Evolutionary conservation across 1,140 invertebrate genomes (phyloP), one percentile per base, ranked within the genome.

Genomic region (Cherax quadricarinatus): DNA sequence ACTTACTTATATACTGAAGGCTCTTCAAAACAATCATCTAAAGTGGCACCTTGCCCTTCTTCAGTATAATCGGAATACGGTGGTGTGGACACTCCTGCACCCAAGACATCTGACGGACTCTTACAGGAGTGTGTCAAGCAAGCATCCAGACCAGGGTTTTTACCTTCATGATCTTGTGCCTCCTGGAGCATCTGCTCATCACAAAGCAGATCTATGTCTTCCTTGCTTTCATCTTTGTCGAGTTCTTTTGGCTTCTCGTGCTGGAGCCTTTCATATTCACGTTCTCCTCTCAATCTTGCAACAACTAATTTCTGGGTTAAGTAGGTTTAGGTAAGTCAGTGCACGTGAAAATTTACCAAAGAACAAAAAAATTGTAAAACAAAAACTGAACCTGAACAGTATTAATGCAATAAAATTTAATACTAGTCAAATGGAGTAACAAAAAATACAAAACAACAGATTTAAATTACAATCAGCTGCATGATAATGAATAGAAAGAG

Each of bases 241-340:
- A 82, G 62, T 0, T 53, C 66, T 4, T 89, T 84, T 51, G 73
- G 73, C n/a, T 81, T 70, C 41, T 86, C 83, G 21, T 78, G 82
- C 66, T 75, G 73, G 14, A 60, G 49, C 10, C 49, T 78, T 21
- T 85, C 73, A 78, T 62, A n/a, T 7, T 86, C 73, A 14, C 85
- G 51, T 70, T 91, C 90, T 66, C 86, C 90, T 78, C 90, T 30
- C 16, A 91, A 57, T 51, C 75, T 79, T 24, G 84, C 90, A 53
- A 91, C 84, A n/a, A 91, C 90, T n/a, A 87, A 49, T 87, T 91
- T 91, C 90, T 91, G 85, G 70, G 30, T 83, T 48, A 86, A 21
- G 6, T 21, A 21, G 12, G n/a, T 24, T 75, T 24, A 75, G 62
- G 62, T 66, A 14, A 66, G 18, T 66, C 14, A 10, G 14, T 9